Percentiles rank a stretch among this genome's conserved stretches.
These are phyloP conservation scores for Ectobius pallidus DNA, from an alignment of 2,888 invertebrate species.

Conservation along the genomic window DNA sequence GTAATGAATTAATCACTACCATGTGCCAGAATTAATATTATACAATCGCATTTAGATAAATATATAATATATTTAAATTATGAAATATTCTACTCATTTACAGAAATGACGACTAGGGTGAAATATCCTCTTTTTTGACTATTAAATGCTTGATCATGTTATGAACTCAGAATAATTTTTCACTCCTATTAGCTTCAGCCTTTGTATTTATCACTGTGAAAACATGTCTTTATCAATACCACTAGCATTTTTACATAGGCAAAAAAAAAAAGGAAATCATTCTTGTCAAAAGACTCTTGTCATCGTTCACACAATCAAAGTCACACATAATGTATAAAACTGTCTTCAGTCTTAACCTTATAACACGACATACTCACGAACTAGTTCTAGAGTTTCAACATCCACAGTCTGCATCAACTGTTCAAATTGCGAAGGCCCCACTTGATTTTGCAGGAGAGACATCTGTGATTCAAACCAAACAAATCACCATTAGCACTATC, in stretches of 20 bases:
- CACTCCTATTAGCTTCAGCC: too few relatives aligned
- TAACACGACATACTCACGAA: slow-evolving; percentile 65
- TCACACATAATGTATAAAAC: slow-evolving; percentile 11
- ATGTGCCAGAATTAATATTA: too few relatives aligned
- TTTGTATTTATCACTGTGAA: too few relatives aligned
- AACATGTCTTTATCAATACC: too few relatives aligned
- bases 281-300: too few relatives aligned
- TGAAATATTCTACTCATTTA: too few relatives aligned
- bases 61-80: not conserved
- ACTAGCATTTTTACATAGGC: too few relatives aligned
- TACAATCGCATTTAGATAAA: too few relatives aligned
- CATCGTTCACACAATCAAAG: not conserved
- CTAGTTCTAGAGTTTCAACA: slow-evolving; percentile 72
- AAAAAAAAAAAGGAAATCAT: too few relatives aligned
- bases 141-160: not conserved
- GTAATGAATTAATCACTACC: too few relatives aligned
- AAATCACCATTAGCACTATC: too few relatives aligned
- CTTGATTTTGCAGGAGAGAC: slow-evolving; percentile 54
- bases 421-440: slow-evolving; percentile 79
- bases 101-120: not conserved
- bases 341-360: slow-evolving; percentile 44
- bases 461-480: slow-evolving; percentile 39
- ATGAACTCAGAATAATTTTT: not conserved
- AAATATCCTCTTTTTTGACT: not conserved
- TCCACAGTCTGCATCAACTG: slow-evolving; percentile 76